Percentiles rank a stretch among this genome's conserved stretches.
Evolutionary conservation across 2,797 vertebrate species (phyloP).

Genomic region (Hyperoplus immaculatus): DNA sequence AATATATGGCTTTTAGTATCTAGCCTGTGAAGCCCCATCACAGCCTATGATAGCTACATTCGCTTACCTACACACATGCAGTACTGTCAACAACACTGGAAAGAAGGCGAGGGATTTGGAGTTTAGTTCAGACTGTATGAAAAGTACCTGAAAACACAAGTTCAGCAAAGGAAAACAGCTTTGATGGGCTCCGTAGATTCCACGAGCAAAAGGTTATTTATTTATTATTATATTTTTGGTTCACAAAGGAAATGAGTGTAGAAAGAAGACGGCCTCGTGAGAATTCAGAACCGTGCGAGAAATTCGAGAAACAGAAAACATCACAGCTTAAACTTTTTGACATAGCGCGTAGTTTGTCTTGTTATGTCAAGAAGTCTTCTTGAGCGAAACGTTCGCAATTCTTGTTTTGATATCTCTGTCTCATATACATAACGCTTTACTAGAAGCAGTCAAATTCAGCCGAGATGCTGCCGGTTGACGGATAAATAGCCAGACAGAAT

Average conservation of each 20-base stretch:
- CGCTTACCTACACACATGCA: conserved; percentile 79
- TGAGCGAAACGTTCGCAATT: conserved; percentile 53
- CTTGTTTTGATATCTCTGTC: conserved; percentile 49
- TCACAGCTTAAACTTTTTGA: conserved; percentile 39
- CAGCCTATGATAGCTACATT: conserved; percentile 86
- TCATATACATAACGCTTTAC: conserved; percentile 56
- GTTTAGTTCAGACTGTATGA: conserved; percentile 45
- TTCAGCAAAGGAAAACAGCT: conserved; percentile 53
- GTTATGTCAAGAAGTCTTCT: conserved; percentile 31
- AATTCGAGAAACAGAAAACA: conserved; percentile 48
- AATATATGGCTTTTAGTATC: conserved; percentile 85
- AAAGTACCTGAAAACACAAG: conserved; percentile 56
- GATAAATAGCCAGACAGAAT: conserved; percentile 59
- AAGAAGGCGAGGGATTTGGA: conserved; percentile 50
- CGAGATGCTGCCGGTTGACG: conserved; percentile 48
- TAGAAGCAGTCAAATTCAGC: conserved; percentile 34
- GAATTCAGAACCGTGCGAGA: conserved; percentile 50
- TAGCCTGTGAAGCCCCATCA: conserved; percentile 83
- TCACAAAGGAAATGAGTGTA: conserved; percentile 45
- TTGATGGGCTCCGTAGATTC: conserved; percentile 56
- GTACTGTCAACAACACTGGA: conserved; percentile 78
- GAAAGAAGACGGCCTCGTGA: conserved; percentile 33
- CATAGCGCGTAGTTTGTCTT: conserved; percentile 43
- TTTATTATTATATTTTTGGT: conserved; percentile 27
- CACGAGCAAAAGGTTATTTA: conserved; percentile 33